Base-by-base conservation (phyloP, 2,113 vertebrate species). In the Mesocricetus auratus region DNA sequence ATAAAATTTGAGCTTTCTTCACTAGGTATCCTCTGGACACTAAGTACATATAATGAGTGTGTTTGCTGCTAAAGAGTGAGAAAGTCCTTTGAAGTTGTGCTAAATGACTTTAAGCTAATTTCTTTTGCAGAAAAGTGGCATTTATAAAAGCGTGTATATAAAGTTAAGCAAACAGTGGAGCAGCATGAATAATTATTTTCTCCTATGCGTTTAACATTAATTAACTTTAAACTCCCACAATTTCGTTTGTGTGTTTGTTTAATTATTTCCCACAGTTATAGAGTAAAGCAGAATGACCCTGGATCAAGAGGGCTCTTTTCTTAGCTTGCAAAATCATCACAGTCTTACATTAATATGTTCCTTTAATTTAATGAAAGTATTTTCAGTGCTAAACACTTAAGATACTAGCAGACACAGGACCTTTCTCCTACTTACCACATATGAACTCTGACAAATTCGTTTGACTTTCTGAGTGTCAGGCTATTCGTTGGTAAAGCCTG, bases 51-150 rank as follows among this genome's bases (percentile, higher is more conserved):
- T 15, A 33, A 0, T 56, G 11, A 86, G 92, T 85, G 1, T 93
- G 60, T 83, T 62, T 96, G 10, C 91, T 42, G 10, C 26, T 24
- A 78, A 88, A 50, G 62, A 53, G 53, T 64, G 21, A 21, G 22
- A 50, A 74, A 87, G 42, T 95, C 36, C 85, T 74, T 42, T 50
- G 83, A 89, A 81, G 42, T 79, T 81, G n/a, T 92, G 9, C 15
- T 94, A 91, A 93, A 29, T 93, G 58, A 60, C 71, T 87, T 79
- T 31, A 91, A 90, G 71, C 15, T 79, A 39, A 85, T 75, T 75
- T 79, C 4, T 92, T 94, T 58, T 24, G 3, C 11, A 86, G 7
- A 60, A 89, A 86, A 26, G 58, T 29, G 24, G 1, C 9, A 19
- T 56, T 71, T 81, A 10, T 75, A 82, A 81, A 36, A 83, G 11